Evolutionary conservation across 1,140 invertebrate species (phyloP), one percentile per base, ranked within the genome.

Genomic region (Drosophila rufa): DNA sequence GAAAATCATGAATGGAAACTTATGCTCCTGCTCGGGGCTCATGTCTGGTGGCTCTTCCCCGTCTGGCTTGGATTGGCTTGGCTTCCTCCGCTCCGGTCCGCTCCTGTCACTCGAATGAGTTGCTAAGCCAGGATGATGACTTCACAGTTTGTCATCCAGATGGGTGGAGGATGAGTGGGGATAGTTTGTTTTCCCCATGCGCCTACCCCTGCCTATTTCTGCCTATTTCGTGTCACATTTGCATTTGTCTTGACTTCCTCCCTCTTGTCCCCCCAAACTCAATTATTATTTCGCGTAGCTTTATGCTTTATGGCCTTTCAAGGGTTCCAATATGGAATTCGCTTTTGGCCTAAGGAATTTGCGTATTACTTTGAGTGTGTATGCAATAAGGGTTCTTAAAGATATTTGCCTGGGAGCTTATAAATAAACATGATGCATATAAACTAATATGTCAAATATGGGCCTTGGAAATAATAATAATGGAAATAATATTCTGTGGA

Each of bases 41-140:
- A 65, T 69, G 47, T 69, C 48, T 58, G 66, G 33, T 65, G 65
- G 53, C 50, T 70, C 47, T 73, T 62, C 69, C 46, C 60, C 43
- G 74, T 42, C 73, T 71, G 68, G 50, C 45, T 56, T 38, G 36
- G 36, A 22, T 55, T 57, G 42, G 22, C 17, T 36, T 50, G 36
- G 25, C 33, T 42, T 73, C 47, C 36, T 60, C 30, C 38, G 33
- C 40, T 27, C 71, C 60, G 60, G 38, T 25, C 40, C 68, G 65
- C 46, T 74, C 30, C 80, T 82, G 76, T 85, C 73, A 65, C 53
- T 82, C 82, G 82, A 91, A 91, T 86, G 87, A 91, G 80, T 91
- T 91, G 87, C 85, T 91, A 87, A 91, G 87, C 82, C 73, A 81
- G 82, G 82, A 86, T 92, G 90, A 92, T 92, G 90, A 92, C 90